phyloP scores from a whole-genome alignment of 2,888 invertebrate genomes.

The Sepioteuthis lessoniana region DNA sequence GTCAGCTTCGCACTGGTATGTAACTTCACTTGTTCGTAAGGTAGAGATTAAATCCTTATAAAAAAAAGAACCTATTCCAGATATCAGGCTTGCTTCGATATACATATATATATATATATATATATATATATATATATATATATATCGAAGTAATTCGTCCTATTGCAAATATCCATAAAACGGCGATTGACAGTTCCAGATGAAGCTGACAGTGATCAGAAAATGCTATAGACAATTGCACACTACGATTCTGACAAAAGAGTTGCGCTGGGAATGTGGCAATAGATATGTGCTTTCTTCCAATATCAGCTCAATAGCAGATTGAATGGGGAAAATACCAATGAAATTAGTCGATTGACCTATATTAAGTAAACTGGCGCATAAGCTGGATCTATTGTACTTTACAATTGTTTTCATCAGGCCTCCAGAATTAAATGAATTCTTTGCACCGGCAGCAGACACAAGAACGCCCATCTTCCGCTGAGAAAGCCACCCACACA shows the following conservation, averaged over 20 bases:
- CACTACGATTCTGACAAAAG: not conserved
- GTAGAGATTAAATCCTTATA: too few relatives aligned
- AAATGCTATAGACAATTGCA: not conserved
- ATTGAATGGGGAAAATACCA: slow-evolving; percentile 3
- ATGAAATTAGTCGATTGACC: slow-evolving; percentile 23
- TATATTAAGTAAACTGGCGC: not conserved
- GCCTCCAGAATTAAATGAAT: not conserved
- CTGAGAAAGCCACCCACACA: not conserved
- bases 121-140: not conserved
- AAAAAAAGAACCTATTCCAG: too few relatives aligned
- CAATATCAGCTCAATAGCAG: not conserved
- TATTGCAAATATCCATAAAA: not conserved
- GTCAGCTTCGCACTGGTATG: too few relatives aligned
- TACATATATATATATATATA: too few relatives aligned
- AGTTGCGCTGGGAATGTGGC: not conserved
- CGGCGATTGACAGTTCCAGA: not conserved
- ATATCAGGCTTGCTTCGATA: too few relatives aligned
- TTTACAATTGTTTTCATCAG: not conserved
- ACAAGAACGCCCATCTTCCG: not conserved
- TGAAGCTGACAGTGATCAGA: slow-evolving; percentile 17
- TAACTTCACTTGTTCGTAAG: too few relatives aligned
- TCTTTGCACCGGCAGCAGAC: not conserved
- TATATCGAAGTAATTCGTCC: not conserved
- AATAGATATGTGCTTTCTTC: not conserved
- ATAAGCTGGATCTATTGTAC: not conserved